Base-by-base conservation (phyloP, 2,797 vertebrate genomes). In the Buceros bicornis region DNA sequence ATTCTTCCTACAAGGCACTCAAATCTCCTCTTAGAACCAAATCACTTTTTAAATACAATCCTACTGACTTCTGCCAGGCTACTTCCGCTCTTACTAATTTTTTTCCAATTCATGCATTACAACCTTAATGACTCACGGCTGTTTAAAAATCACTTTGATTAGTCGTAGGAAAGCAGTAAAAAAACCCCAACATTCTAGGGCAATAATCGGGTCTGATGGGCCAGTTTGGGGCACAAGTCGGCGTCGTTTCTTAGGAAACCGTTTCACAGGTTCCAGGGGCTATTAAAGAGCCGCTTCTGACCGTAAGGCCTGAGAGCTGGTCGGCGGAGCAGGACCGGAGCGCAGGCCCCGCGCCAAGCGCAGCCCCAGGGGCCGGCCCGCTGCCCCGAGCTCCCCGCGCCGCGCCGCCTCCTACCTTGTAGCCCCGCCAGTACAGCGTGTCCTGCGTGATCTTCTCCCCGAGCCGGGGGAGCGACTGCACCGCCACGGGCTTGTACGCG, bases 381-480 rank as follows among this genome's bases (percentile, higher is more conserved):
- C 42, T 17, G 45, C 10, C 29, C 40, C 28, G 16, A 28, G 37
- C 13, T 7, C 7, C 54, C 28, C n/a, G 13, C 16, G 16, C 61
- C 37, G 16, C 43, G 35, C 67, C 3, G 31, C 21, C 13, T 33
- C 78, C 94, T 97, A 99, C 99, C 98, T 99, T 99, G 96, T 99
- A 99, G 87, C 98, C 99, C 83, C 98, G 99, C 99, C 99, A 99
- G 94, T 99, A 99, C 24, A 99, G 57, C 12, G 99, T 99, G 89
- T 99, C 99, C 89, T 99, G 98, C 19, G 99, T 99, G 94, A 99
- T 98, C 97, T 97, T 99, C 94, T 99, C 99, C 87, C 99, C 99
- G 82, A 99, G 98, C 95, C 98, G 97, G 66, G 99, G 99, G 92
- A 98, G 98, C 4, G 97, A 93, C 74, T 97, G 99, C 67, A 99